Base-by-base conservation (phyloP, 2,888 invertebrate genomes). In the Dastarcus helophoroides region DNA sequence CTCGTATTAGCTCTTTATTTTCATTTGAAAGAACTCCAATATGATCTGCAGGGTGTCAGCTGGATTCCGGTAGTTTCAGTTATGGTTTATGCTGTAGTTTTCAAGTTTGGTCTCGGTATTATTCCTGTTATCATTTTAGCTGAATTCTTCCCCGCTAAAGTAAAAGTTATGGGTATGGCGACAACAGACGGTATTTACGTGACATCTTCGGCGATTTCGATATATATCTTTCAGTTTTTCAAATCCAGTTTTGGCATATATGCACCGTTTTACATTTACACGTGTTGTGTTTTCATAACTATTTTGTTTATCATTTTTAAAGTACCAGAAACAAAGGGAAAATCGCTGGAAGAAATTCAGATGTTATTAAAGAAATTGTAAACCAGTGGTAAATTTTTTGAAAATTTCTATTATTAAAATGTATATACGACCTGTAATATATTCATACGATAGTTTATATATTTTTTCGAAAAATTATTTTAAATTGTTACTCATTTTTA, bases 61-160 rank as follows among this genome's bases (percentile, higher is more conserved):
- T 58, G 58, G 56, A 47, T 61, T 13, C 61, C 61, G 1, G 41
- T 60, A 4, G 51, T 37, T 4, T 41, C 51, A 10, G 53, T 58
- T 2, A 55, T 60, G 54, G 25, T 50, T 3, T 60, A 58, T 36
- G 59, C 60, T 6, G 47, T 50, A 9, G 47, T 48, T 11, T 58
- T 56, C 25, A 58, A 58, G 40, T 39, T 53, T 5, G 61, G 61
- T 4, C 38, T 61, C 15, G 60, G 61, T 3, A 48, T 58, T 27
- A 57, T 61, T 4, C 60, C 61, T 1, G 57, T 60, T 15, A 54
- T 60, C 8, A 49, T 59, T 32, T 58, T 58, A 5, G 58, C 57
- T 0, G 62, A 62, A 42, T 34, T 62, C 6, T 62, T 62, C 35
- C 57, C 62, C 1, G 54, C 59, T 2, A 55, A 54, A 29, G 49